These are phyloP conservation scores for Hippocampus comes DNA, from an alignment of 2,113 vertebrate genomes.

Conservation along the genomic window DNA sequence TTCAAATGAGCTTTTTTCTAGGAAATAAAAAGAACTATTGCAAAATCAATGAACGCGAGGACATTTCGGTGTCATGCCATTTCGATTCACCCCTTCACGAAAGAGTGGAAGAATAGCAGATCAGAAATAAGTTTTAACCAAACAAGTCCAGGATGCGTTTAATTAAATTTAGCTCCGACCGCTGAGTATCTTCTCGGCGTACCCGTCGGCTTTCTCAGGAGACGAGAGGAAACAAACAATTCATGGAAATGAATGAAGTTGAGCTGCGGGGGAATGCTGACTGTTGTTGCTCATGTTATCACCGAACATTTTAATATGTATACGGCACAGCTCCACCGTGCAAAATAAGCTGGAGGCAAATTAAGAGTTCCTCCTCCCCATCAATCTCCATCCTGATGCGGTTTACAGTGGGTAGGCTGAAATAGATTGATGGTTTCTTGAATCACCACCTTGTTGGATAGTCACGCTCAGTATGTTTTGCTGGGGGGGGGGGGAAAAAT, in stretches of 20 bases:
- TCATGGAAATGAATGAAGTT: constrained; percentile 59
- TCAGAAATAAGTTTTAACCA: constrained; percentile 30
- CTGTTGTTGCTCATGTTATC: constrained; percentile 28
- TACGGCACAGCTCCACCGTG: constrained; percentile 30
- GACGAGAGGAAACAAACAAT: constrained; percentile 53
- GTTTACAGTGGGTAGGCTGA: constrained; percentile 48
- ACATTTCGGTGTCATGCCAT: constrained; percentile 19
- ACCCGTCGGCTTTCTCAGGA: constrained; percentile 40
- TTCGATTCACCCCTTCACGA: constrained; percentile 15
- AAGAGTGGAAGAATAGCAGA: constrained; percentile 2
- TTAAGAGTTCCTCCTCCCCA: constrained; percentile 53
- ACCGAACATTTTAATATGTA: constrained; percentile 50
- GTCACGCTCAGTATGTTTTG: constrained; percentile 44
- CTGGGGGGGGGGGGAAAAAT: constrained; percentile 39
- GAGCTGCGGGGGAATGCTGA: constrained; percentile 31
- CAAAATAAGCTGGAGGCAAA: constrained; percentile 54
- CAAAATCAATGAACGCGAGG: constrained; percentile 17
- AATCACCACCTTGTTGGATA: constrained; percentile 60
- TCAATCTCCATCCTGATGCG: constrained; percentile 48
- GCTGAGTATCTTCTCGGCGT: constrained; percentile 37
- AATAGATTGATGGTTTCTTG: constrained; percentile 59
- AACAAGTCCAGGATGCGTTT: constrained; percentile 46
- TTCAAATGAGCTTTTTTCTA: constrained; percentile 36
- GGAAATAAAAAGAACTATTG: constrained; percentile 60
- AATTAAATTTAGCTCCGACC: constrained; percentile 57